Conservation (phyloP, 2,797 vertebrate species). For the Erethizon dorsatum region DNA sequence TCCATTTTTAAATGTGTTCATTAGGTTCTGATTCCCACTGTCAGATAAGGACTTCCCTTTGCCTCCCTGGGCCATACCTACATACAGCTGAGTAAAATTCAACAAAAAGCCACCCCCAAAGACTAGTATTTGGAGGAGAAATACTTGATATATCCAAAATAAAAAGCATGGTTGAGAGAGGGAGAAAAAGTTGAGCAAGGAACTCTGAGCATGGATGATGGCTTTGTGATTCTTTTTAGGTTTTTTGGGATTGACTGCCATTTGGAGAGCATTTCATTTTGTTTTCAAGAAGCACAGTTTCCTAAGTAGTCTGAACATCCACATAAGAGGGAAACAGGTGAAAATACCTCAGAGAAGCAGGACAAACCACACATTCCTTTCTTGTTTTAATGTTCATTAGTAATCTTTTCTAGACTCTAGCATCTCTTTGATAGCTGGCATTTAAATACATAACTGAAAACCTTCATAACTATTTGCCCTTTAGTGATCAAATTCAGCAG, state of each 20-base stretch:
- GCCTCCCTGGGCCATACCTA: neutral
- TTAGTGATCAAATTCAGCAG: slow-evolving; percentile 43
- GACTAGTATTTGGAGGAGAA: slow-evolving; percentile 53
- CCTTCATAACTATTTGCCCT: neutral
- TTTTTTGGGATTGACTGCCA: neutral
- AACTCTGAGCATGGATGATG: neutral
- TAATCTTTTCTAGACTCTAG: slow-evolving; percentile 38
- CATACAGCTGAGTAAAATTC: slow-evolving; percentile 50
- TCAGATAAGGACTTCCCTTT: neutral
- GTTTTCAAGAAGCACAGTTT: slow-evolving; percentile 60
- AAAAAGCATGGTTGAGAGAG: slow-evolving; percentile 41
- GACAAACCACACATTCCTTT: neutral
- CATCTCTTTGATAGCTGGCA: neutral
- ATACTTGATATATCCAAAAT: slow-evolving; percentile 47
- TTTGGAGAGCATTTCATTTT: slow-evolving; percentile 66
- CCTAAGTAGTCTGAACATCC: slow-evolving; percentile 39
- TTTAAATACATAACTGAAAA: slow-evolving; percentile 52
- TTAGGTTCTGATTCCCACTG: neutral
- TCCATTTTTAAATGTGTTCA: slow-evolving; percentile 58
- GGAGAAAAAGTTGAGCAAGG: neutral
- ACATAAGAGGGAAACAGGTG: neutral
- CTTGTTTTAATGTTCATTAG: neutral
- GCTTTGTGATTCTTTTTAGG: neutral
- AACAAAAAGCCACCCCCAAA: slow-evolving; percentile 28
- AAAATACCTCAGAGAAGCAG: slow-evolving; percentile 14